Percentiles rank a stretch among this genome's conserved stretches.
Evolutionary conservation across 2,797 vertebrate species (phyloP).

Genomic region (Natrix natrix): DNA sequence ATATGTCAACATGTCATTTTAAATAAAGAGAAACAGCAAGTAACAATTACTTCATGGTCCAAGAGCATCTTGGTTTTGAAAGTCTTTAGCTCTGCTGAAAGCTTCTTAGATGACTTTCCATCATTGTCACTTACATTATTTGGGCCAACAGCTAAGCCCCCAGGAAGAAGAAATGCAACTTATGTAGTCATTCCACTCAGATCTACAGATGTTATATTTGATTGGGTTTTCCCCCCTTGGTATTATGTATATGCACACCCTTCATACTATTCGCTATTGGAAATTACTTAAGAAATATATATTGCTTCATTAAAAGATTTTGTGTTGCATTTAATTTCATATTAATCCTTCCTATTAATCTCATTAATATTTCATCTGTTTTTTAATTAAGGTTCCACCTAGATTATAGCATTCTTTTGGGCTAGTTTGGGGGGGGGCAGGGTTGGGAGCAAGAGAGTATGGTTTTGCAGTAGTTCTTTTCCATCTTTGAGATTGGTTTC

Average conservation of each 20-base stretch:
- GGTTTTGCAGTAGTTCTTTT: not conserved
- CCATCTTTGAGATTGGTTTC: not conserved
- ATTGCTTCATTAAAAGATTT: not conserved
- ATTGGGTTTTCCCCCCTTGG: not conserved
- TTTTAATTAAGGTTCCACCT: not conserved
- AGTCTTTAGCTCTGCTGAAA: conserved; percentile 21
- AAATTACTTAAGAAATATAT: not conserved
- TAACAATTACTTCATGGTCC: conserved; percentile 20
- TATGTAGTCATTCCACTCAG: conserved; percentile 11
- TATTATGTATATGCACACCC: not conserved
- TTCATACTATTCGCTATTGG: not conserved
- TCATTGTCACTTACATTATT: conserved; percentile 25
- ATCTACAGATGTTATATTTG: conserved; percentile 26
- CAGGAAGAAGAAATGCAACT: conserved; percentile 3
- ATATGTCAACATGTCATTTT: not conserved
- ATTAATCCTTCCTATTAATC: not conserved
- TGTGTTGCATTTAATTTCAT: not conserved
- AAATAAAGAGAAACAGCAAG: conserved; percentile 34
- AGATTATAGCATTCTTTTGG: not conserved
- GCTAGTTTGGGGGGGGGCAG: not conserved
- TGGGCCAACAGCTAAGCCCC: conserved; percentile 16
- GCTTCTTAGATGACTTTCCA: conserved; percentile 40
- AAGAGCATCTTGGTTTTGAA: not conserved
- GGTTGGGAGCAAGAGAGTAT: not conserved
- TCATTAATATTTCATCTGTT: not conserved